Percentiles rank a stretch among this genome's conserved stretches.
phyloP scores from a whole-genome alignment of 92 coral and sea anemone species.

The Anthopleura xanthogrammica region DNA sequence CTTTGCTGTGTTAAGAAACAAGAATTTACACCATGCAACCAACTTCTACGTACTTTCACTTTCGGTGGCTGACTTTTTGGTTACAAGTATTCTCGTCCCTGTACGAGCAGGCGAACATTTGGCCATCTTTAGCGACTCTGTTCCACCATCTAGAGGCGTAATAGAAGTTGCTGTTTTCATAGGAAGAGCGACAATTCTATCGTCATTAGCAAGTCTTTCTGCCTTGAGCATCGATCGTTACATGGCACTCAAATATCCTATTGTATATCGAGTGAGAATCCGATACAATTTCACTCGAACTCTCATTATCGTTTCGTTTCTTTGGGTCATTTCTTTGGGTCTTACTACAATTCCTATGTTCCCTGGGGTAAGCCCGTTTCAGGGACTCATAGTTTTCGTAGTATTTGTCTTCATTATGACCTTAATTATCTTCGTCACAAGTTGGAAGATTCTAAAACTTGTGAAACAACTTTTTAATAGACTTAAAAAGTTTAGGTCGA shows the following conservation, averaged over 20 bases:
- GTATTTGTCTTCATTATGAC: constrained; percentile 53
- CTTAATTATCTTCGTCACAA: constrained; percentile 27
- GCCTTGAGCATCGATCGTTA: constrained; percentile 48
- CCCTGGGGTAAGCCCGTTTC: constrained; percentile 38
- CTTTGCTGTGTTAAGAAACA: constrained; percentile 48
- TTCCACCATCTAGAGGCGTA: constrained; percentile 17
- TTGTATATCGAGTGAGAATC: constrained; percentile 44
- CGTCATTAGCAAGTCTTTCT: constrained; percentile 43
- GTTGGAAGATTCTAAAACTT: constrained; percentile 37
- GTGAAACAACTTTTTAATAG: constrained; percentile 23
- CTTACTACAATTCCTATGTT: constrained; percentile 46
- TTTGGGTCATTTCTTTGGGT: constrained; percentile 40
- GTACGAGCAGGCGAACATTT: constrained; percentile 57
- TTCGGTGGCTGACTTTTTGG: constrained; percentile 46
- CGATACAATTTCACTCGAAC: constrained; percentile 24
- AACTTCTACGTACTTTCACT: constrained; percentile 49
- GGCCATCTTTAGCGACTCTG: constrained; percentile 11
- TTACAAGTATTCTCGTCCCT: constrained; percentile 52
- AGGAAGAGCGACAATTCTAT: constrained; percentile 54
- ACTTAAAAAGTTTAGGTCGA: constrained; percentile 20
- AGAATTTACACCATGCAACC: constrained; percentile 47
- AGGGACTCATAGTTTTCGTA: constrained; percentile 47
- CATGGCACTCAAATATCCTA: constrained; percentile 43
- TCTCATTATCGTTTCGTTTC: constrained; percentile 12
- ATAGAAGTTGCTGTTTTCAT: constrained; percentile 42